These are phyloP conservation scores for Tineola bisselliella DNA, from an alignment of 2,888 invertebrate genomes.

Conservation along the genomic window DNA sequence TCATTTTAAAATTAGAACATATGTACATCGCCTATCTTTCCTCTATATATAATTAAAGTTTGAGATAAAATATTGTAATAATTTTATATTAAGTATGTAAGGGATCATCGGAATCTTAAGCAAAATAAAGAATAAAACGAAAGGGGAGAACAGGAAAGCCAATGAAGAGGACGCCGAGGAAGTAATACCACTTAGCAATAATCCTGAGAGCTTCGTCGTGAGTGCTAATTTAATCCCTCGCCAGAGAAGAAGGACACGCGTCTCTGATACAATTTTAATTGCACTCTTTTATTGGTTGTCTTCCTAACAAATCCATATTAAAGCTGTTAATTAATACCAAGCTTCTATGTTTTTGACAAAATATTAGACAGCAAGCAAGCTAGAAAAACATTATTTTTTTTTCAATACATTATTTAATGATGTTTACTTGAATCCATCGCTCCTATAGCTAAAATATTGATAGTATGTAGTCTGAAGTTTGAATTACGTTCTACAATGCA, in stretches of 20 bases:
- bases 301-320: background rate
- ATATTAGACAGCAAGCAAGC: too few relatives aligned
- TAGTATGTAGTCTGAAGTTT: too few relatives aligned
- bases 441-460: too few relatives aligned
- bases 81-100: background rate
- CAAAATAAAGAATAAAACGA: background rate
- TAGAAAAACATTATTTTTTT: too few relatives aligned
- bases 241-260: constrained; percentile 10
- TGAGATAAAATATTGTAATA: too few relatives aligned
- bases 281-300: constrained; percentile 1
- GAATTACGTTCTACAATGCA: too few relatives aligned
- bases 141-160: background rate
- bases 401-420: too few relatives aligned
- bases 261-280: constrained; percentile 4
- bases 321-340: background rate
- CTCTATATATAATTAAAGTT: too few relatives aligned
- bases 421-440: too few relatives aligned
- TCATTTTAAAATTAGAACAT: too few relatives aligned
- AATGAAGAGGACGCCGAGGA: constrained; percentile 1
- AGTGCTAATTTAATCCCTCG: constrained; percentile 12
- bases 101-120: background rate
- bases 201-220: constrained; percentile 11
- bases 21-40: too few relatives aligned
- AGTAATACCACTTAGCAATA: constrained; percentile 13
- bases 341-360: background rate